These are phyloP conservation scores for Philonicus albiceps DNA, from an alignment of 2,888 invertebrate species.

Conservation along the genomic window DNA sequence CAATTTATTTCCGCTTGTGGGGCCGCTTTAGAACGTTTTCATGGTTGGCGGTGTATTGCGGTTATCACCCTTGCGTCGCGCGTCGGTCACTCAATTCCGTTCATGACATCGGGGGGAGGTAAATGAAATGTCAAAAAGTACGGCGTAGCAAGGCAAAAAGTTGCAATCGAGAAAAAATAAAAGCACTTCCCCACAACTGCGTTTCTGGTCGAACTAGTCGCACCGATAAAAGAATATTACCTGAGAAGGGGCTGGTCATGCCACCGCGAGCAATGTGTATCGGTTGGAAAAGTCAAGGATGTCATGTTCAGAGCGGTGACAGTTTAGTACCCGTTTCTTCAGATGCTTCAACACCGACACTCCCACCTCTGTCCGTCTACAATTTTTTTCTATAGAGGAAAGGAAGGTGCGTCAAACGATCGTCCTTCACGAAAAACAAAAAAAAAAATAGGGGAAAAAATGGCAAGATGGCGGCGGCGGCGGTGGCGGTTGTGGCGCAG, in stretches of 20 bases:
- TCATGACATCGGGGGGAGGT: background rate
- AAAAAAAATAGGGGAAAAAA: background rate
- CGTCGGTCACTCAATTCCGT: background rate
- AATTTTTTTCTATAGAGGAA: background rate
- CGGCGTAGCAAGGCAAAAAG: background rate
- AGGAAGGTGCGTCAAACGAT: background rate
- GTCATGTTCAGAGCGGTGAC: background rate
- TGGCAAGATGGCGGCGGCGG: background rate
- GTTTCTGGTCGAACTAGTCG: background rate
- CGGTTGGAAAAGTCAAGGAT: constrained; percentile 31
- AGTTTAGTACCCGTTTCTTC: background rate
- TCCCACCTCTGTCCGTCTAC: background rate
- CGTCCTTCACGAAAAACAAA: background rate
- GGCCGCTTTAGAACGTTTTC: background rate
- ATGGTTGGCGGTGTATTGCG: background rate
- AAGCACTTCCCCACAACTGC: background rate
- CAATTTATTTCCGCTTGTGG: constrained; percentile 32
- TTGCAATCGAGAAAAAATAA: background rate
- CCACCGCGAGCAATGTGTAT: background rate
- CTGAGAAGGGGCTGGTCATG: background rate
- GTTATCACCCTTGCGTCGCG: background rate
- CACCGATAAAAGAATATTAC: background rate
- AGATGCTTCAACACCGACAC: background rate
- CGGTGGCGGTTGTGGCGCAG: background rate
- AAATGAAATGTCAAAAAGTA: background rate